Percentiles rank a stretch among this genome's conserved stretches.
These are phyloP conservation scores for Siniperca undulata DNA, from an alignment of 2,797 vertebrate genomes.

Conservation along the genomic window DNA sequence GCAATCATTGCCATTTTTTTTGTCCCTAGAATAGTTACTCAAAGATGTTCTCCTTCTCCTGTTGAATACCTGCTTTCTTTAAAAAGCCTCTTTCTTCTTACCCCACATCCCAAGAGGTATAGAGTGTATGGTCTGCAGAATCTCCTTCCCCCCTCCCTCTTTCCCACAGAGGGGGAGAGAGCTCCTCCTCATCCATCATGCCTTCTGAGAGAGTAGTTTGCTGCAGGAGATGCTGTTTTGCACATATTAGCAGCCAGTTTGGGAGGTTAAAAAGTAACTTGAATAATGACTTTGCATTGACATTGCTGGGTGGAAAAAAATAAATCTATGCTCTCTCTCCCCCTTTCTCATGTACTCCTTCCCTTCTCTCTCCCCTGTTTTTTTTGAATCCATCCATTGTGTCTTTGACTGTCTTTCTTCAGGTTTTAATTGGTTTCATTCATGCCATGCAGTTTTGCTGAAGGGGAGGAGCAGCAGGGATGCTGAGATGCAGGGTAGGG, in stretches of 20 bases:
- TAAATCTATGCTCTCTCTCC: constrained; percentile 33
- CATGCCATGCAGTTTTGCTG: constrained; percentile 86
- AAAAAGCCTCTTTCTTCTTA: constrained; percentile 52
- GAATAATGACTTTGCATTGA: constrained; percentile 58
- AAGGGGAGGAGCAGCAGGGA: constrained; percentile 76
- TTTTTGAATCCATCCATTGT: constrained; percentile 50
- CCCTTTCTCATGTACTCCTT: constrained; percentile 27
- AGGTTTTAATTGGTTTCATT: constrained; percentile 70
- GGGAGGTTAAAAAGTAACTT: constrained; percentile 39
- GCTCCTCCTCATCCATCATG: constrained; percentile 52
- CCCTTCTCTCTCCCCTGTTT: constrained; percentile 19
- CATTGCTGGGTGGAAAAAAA: constrained; percentile 42
- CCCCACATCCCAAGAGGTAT: constrained; percentile 69
- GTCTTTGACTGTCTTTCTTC: constrained; percentile 64
- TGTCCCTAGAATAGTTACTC: constrained; percentile 68
- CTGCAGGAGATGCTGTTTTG: constrained; percentile 59
- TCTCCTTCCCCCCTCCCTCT: constrained; percentile 41
- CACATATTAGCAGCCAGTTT: constrained; percentile 56
- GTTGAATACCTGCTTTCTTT: constrained; percentile 55
- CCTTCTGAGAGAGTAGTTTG: constrained; percentile 43
- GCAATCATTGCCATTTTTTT: constrained; percentile 61
- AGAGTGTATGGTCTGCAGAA: constrained; percentile 63
- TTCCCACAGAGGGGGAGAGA: constrained; percentile 43
- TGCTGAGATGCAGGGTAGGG: constrained; percentile 69
- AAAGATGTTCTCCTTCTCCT: constrained; percentile 66